Base-by-base conservation (phyloP, 2,113 vertebrate genomes). In the mouse (Mus musculus) region DNA sequence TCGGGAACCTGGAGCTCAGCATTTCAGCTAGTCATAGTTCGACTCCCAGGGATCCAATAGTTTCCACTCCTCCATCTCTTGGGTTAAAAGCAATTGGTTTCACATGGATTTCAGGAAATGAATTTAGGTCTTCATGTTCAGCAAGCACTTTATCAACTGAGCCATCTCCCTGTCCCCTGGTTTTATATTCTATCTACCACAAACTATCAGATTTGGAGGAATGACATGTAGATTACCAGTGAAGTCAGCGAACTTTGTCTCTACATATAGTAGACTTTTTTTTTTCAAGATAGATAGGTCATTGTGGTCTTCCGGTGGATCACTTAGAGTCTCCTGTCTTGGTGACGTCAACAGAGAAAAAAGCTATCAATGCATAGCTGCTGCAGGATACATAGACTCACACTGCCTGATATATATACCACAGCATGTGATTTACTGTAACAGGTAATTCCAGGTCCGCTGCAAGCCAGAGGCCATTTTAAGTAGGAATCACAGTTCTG, bases 401-500 rank as follows among this genome's bases (percentile, higher is more conserved):
- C 4, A 52, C 12, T 42, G 2, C 42, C 86, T 76, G 73, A 78
- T 87, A 30, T 39, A 42, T 63, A n/a, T 73, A 61, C 69, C 63
- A 65, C 5, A 93, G 67, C 42, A 4, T 42, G 33, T 95, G 89
- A 96, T 86, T 89, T 69, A 96, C 49, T 81, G 65, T 0, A 12
- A 93, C 93, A 88, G 91, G 63, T 16, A 82, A 52, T 49, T 86
- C 20, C 85, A 81, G 26, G 24, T 36, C 0, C 0, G 39, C 33
- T 89, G 72, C 73, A 82, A 61, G 39, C 33, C 52, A 75, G 65
- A 67, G n/a, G 90, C 3, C 78, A 72, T 88, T 82, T 93, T 90
- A 91, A 72, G 75, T 46, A 88, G 49, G 78, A 89, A 94, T 94
- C 72, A 76, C n/a, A 59, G 26, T 91, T 91, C 59, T 77, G 14